Evolutionary conservation across 2,797 vertebrate genomes (phyloP).

Genomic region (Tangara arthus): DNA sequence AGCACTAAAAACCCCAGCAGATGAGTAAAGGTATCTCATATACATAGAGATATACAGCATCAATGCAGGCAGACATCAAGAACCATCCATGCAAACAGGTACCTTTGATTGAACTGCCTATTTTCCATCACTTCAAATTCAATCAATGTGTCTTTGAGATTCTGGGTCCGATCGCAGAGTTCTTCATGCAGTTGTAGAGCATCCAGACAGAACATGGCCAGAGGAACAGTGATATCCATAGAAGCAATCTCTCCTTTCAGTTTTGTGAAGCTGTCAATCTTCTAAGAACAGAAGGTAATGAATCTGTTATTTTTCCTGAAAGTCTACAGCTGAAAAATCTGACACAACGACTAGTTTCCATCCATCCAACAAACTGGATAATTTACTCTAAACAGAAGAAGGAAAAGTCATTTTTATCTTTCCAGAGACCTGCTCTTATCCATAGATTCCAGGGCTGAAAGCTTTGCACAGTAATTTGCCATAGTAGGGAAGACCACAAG

Average conservation of each 20-base stretch:
- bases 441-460: background rate
- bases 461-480: background rate
- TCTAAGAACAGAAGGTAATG: constrained; percentile 72
- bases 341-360: background rate
- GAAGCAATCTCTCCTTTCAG: constrained; percentile 81
- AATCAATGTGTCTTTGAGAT: constrained; percentile 80
- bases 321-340: background rate
- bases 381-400: background rate
- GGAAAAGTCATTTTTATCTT: background rate
- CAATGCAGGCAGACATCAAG: background rate
- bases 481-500: background rate
- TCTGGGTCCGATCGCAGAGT: constrained; percentile 77
- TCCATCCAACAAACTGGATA: background rate
- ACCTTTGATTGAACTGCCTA: constrained; percentile 83
- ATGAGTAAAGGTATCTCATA: background rate
- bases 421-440: background rate
- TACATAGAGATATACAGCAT: background rate
- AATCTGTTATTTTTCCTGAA: background rate
- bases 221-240: constrained; percentile 80
- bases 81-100: background rate
- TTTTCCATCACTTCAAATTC: constrained; percentile 83
- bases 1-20: background rate
- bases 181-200: constrained; percentile 80
- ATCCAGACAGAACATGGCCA: constrained; percentile 89
- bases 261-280: constrained; percentile 77